Evolutionary conservation across 2,888 invertebrate genomes (phyloP), one percentile per base, ranked within the genome.

Genomic region (Aplocera efformata): DNA sequence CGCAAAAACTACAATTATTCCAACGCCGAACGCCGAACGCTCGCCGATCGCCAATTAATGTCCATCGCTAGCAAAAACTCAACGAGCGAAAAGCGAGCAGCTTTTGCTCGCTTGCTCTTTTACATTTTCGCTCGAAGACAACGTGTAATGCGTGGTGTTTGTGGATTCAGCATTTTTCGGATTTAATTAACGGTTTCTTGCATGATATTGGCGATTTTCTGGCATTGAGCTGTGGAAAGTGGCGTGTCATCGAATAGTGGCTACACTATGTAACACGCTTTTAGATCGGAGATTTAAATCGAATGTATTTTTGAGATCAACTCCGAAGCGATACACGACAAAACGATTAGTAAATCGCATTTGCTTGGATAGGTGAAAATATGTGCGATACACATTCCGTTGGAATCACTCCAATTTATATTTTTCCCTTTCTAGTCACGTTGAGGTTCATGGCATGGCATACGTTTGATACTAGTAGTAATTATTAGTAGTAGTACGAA

Each of bases 31-130:
- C 34, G n/a, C n/a, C n/a, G 31, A 32, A 23, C 13, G 33, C 34
- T 41, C 34, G 38, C 34, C 37, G 40, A 47, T 42, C 42, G 41
- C 48, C 53, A 53, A 53, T 51, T 53, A 49, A 44, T 40, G 50
- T 47, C 46, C 17, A 40, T 50, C 44, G 41, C 37, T 28, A 35
- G 31, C 37, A 42, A 47, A 47, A 38, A 47, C 39, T 38, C 28
- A 33, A 40, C 33, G 38, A 46, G 41, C 34, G 33, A 35, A 31
- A 42, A 21, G 42, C 38, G 36, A 45, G 31, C 20, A 27, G n/a
- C 20, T 46, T 37, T 33, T 25, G 47, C 40, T 42, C 39, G 20
- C 20, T 40, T 42, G 29, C 32, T 37, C 13, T 25, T 37, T 37
- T 34, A 37, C 33, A 41, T 44, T 44, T 30, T 10, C 32, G 24